Conservation (phyloP, 2,888 invertebrate species). For the Yponomeuta cagnagella region DNA sequence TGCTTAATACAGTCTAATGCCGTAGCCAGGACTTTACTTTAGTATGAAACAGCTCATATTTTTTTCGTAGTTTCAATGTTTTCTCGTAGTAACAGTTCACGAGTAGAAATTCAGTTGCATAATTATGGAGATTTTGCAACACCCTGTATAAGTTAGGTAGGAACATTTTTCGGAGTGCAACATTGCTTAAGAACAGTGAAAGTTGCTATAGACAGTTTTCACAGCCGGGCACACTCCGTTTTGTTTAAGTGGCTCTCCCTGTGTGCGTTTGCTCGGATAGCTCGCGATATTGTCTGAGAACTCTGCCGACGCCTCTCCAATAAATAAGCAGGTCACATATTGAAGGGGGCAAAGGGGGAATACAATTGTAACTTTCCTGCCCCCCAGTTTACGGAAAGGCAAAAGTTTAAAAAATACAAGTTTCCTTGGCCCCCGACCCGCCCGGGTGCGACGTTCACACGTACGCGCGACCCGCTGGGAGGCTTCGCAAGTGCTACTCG, state of each 20-base stretch:
- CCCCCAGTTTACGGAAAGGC: conserved; percentile 60
- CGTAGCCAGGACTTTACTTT: too few relatives aligned
- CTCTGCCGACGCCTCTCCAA: conserved; percentile 69
- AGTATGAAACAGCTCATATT: too few relatives aligned
- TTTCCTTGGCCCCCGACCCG: conserved; percentile 28
- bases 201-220: conserved; percentile 49
- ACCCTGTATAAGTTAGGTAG: too few relatives aligned
- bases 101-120: too few relatives aligned
- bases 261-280: conserved; percentile 55
- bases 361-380: conserved; percentile 73
- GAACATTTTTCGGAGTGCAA: neutral
- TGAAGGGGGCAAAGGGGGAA: conserved; percentile 69
- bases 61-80: too few relatives aligned
- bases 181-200: neutral
- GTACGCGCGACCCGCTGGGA: conserved; percentile 28
- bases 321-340: conserved; percentile 76
- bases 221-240: conserved; percentile 54
- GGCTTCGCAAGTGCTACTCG: conserved; percentile 25
- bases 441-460: conserved; percentile 26
- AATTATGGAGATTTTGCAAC: too few relatives aligned
- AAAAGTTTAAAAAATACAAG: conserved; percentile 75
- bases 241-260: conserved; percentile 56
- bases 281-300: conserved; percentile 72
- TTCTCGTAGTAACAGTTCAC: too few relatives aligned
- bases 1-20: too few relatives aligned